Evolutionary conservation across 2,797 vertebrate genomes (phyloP), one percentile per base, ranked within the genome.

Genomic region (Acanthopagrus latus): DNA sequence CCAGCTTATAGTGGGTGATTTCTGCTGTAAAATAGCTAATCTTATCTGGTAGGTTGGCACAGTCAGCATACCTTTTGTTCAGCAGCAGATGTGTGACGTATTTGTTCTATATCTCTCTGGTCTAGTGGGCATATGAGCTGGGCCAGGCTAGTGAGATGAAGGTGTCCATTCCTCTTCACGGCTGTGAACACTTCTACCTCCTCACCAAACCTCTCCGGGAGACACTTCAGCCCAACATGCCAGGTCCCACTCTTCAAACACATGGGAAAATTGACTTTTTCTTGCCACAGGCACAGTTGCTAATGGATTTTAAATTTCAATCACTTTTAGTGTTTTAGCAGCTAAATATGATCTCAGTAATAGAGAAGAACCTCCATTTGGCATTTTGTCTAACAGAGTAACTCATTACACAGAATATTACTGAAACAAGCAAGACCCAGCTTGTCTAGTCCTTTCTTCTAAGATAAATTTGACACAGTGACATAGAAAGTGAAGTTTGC

Each of bases 161-260:
- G 65, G 96, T 99, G 63, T 97, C 97, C 1, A 96, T 99, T 88
- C 98, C 98, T 33, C 92, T 99, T 77, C 98, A 99, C 11, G 97
- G 97, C 89, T 99, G 98, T 3, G 98, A 99, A 72, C 97, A 99
- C 89, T 99, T 99, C 93, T 99, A 99, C 94, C 96, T 99, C 81
- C 96, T 99, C 89, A 99, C 97, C 52, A 98, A 97, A 90, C 95
- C 97, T 71, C 90, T 96, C 64, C 92, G 96, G 83, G 93, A 95
- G 27, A 95, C 95, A 50, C 93, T 97, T 57, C 86, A 92, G 3
- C 94, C 92, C 81, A 93, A 50, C 88, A 93, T 89, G 0, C 97
- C 98, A 90, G 97, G 98, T 99, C 86, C 95, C 88, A 58, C 72
- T 60, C 63, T 56, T 71, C 62, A 59, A 62, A 63, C 66, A 41